Percentiles rank a stretch among this genome's conserved stretches.
Evolutionary conservation across 2,113 vertebrate genomes (phyloP).

Genomic region (Crocuta crocuta): DNA sequence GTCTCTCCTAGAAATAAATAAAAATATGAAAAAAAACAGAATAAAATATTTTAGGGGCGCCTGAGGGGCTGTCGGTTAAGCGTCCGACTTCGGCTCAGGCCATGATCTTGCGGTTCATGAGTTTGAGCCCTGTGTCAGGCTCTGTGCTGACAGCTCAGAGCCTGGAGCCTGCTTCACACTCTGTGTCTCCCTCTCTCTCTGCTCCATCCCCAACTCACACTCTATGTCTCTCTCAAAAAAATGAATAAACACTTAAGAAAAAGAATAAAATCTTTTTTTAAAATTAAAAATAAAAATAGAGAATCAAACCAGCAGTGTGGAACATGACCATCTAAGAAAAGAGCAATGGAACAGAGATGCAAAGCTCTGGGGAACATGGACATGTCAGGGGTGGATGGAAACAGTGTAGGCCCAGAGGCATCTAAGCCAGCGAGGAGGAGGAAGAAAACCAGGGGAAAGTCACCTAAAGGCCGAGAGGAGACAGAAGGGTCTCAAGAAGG

Average conservation of each 20-base stretch:
- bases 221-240: too few species aligned
- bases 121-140: too few species aligned
- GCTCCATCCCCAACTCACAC: too few species aligned
- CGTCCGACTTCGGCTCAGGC: too few species aligned
- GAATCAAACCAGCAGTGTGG: neutral
- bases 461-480: neutral
- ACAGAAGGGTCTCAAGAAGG: neutral
- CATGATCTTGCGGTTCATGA: too few species aligned
- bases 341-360: neutral
- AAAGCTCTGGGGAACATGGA: neutral
- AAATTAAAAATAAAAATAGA: neutral
- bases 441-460: neutral
- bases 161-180: too few species aligned
- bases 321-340: slow-evolving; percentile 15
- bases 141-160: too few species aligned
- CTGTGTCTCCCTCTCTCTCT: too few species aligned
- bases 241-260: too few species aligned
- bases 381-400: neutral
- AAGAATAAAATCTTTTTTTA: neutral
- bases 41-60: neutral
- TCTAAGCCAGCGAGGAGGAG: neutral
- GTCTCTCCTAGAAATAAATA: too few species aligned
- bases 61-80: too few species aligned
- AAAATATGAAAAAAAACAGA: too few species aligned
- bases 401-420: neutral